Conservation (phyloP, 2,797 vertebrate species). For the Lemur catta region DNA sequence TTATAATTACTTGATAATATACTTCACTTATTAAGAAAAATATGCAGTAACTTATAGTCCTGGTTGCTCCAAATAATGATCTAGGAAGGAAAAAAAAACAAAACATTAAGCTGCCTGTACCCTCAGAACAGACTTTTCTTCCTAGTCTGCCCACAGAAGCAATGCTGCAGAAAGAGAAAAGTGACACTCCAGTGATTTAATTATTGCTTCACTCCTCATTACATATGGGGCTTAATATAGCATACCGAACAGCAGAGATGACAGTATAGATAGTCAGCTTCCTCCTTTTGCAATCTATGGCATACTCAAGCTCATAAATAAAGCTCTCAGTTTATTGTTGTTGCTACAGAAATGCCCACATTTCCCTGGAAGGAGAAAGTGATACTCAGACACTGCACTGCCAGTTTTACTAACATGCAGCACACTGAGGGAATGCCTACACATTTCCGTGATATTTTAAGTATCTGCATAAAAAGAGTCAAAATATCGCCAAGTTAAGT, state of each 20-base stretch:
- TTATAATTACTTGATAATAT: background rate
- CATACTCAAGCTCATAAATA: background rate
- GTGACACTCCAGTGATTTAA: slow-evolving; percentile 55
- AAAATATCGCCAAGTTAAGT: background rate
- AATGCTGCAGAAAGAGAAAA: background rate
- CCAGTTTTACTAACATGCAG: background rate
- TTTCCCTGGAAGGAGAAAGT: background rate
- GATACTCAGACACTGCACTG: background rate
- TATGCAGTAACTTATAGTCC: background rate
- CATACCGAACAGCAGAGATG: background rate
- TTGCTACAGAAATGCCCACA: background rate
- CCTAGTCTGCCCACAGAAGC: background rate
- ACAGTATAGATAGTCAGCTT: background rate
- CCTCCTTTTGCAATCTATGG: background rate
- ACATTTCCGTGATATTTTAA: background rate
- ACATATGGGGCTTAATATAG: slow-evolving; percentile 42
- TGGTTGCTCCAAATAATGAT: background rate
- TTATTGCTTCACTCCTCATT: slow-evolving; percentile 39
- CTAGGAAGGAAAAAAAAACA: background rate
- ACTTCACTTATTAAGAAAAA: slow-evolving; percentile 17
- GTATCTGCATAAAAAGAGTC: background rate
- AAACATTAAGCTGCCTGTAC: background rate
- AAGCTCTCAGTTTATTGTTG: background rate
- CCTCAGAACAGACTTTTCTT: background rate
- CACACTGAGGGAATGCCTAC: background rate